These are phyloP conservation scores for Cinclus mexicanus DNA, from an alignment of 2,113 vertebrate species.

Conservation along the genomic window DNA sequence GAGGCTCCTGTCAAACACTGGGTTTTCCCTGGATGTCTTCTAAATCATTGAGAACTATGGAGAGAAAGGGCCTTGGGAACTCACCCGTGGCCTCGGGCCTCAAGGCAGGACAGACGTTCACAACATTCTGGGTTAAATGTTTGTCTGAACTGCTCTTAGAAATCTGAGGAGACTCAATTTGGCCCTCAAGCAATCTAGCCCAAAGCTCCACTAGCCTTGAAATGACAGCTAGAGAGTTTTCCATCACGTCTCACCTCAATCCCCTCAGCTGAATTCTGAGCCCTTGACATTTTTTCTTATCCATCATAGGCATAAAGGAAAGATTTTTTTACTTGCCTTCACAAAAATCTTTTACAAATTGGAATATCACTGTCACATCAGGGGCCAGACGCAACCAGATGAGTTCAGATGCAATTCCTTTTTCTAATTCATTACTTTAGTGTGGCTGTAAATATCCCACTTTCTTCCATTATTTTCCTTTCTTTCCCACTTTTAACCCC, in stretches of 20 bases:
- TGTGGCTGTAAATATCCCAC: not conserved
- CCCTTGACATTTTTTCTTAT: not conserved
- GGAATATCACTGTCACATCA: not conserved
- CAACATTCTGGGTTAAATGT: not conserved
- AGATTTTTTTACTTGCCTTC: not conserved
- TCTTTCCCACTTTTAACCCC: not conserved
- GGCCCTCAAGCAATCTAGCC: not conserved
- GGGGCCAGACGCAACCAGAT: not conserved
- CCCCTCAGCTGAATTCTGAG: not conserved
- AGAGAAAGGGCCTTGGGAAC: not conserved
- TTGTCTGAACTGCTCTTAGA: not conserved
- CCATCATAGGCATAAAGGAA: not conserved
- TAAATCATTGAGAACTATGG: not conserved
- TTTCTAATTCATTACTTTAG: not conserved
- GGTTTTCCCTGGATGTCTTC: not conserved
- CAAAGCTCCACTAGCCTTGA: not conserved
- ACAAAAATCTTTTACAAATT: not conserved
- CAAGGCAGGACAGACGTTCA: not conserved
- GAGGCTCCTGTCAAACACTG: not conserved
- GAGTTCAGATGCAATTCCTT: not conserved
- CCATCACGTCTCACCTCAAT: not conserved
- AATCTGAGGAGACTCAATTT: not conserved
- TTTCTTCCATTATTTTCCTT: not conserved
- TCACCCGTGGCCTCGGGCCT: not conserved
- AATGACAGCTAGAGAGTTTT: not conserved